These are phyloP conservation scores for Leptonema lineaticorne DNA, from an alignment of 1,140 invertebrate species.

Conservation along the genomic window DNA sequence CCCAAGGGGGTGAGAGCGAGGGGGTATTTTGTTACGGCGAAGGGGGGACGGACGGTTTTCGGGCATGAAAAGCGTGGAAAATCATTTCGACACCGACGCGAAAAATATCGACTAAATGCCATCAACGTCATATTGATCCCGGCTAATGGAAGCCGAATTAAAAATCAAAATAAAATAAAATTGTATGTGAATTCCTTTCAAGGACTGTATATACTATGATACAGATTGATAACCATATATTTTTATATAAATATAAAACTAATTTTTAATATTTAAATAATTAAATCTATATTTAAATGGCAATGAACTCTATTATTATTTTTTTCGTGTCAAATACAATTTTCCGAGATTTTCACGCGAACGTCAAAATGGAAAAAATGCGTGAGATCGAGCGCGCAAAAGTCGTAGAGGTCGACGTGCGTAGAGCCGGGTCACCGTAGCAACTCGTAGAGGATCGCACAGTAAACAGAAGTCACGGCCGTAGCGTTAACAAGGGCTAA, in stretches of 20 bases:
- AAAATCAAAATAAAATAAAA: slow-evolving; percentile 6
- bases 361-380: background rate
- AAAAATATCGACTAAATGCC: slow-evolving; percentile 9
- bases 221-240: no score
- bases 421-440: background rate
- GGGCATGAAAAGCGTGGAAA: background rate
- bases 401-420: background rate
- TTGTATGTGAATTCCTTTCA: background rate
- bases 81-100: background rate
- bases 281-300: no score
- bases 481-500: slow-evolving; percentile 42
- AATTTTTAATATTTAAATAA: no score
- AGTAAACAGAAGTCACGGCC: slow-evolving; percentile 38
- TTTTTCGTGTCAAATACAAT: no score
- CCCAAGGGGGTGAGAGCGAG: background rate
- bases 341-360: background rate
- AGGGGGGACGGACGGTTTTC: background rate
- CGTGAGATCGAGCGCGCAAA: no score
- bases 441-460: no score
- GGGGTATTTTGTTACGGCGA: slow-evolving; percentile 11
- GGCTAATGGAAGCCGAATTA: slow-evolving; percentile 8
- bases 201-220: background rate
- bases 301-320: no score
- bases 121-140: slow-evolving; percentile 16
- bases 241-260: no score